These are phyloP conservation scores for Datnioides undecimradiatus DNA, from an alignment of 2,113 vertebrate species.

Conservation along the genomic window DNA sequence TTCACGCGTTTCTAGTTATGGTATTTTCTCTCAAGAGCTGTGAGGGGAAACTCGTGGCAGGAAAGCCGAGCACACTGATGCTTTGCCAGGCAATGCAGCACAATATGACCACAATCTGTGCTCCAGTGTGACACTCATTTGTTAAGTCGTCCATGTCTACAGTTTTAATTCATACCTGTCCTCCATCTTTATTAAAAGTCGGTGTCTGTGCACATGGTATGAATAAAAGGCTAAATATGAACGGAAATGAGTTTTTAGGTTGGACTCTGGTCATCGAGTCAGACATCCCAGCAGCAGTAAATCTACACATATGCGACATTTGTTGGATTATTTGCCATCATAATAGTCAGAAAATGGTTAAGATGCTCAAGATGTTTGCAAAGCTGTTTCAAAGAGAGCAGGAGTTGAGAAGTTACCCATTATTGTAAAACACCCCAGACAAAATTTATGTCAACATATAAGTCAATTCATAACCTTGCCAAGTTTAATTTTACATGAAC, in stretches of 20 bases:
- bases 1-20: neutral
- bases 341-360: neutral
- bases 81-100: conserved; percentile 22
- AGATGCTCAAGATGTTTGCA: neutral
- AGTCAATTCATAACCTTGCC: neutral
- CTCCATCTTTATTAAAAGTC: no score
- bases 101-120: neutral
- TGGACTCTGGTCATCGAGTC: neutral
- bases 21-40: neutral
- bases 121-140: neutral
- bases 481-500: neutral
- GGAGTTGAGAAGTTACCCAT: no score
- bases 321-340: neutral
- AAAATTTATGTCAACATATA: neutral
- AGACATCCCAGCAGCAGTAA: no score
- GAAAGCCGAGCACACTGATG: conserved; percentile 53
- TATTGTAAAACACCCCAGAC: no score
- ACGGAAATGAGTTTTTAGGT: neutral
- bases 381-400: no score
- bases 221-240: neutral
- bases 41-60: conserved; percentile 72
- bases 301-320: no score
- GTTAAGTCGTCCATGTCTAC: neutral
- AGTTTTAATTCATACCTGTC: neutral
- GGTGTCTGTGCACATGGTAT: neutral